Percentiles rank a stretch among this genome's conserved stretches.
Conservation (phyloP, 2,888 invertebrate genomes). For the Bursaphelenchus okinawaensis region DNA sequence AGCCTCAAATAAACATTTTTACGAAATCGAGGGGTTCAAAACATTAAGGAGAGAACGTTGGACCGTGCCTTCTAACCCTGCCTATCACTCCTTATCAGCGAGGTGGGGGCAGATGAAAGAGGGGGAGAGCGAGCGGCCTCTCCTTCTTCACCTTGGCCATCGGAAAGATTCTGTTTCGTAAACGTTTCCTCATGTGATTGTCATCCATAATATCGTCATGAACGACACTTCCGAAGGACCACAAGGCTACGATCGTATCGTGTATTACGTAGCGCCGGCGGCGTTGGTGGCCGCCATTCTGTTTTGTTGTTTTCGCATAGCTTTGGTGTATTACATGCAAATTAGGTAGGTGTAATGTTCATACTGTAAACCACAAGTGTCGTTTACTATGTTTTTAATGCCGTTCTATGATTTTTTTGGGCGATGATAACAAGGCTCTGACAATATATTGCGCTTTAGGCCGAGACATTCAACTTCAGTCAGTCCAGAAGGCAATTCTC, state of each 20-base stretch:
- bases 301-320: slow-evolving; percentile 19
- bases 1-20: no score
- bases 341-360: slow-evolving; percentile 5
- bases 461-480: no score
- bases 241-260: slow-evolving; percentile 13
- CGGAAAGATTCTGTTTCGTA: background rate
- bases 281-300: slow-evolving; percentile 14
- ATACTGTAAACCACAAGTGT: background rate
- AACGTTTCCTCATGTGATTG: background rate
- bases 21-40: no score
- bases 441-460: no score
- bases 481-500: background rate
- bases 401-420: background rate
- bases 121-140: background rate
- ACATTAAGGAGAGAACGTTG: no score
- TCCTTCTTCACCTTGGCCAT: background rate
- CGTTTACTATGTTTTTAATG: background rate
- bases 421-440: no score
- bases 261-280: slow-evolving; percentile 20
- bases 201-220: no score
- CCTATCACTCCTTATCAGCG: background rate
- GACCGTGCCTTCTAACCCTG: background rate
- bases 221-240: background rate
- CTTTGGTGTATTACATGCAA: slow-evolving; percentile 22
- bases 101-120: no score